Conservation (phyloP, 2,797 vertebrate species). For the Argya squamiceps region DNA sequence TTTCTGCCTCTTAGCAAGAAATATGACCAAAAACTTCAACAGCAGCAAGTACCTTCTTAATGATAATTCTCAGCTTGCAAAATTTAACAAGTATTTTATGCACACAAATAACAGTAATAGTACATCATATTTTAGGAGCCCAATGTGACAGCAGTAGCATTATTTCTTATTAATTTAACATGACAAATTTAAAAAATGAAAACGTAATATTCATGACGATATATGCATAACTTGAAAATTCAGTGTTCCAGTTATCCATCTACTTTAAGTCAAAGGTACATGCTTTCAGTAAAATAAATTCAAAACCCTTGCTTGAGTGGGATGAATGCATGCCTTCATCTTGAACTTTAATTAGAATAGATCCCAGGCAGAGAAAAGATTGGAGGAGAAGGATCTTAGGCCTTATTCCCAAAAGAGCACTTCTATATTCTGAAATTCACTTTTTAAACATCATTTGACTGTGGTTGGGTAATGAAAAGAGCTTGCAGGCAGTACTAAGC, state of each 20-base stretch:
- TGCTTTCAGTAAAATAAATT: neutral
- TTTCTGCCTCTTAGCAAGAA: neutral
- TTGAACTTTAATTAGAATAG: neutral
- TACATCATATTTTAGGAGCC: neutral
- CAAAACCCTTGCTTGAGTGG: neutral
- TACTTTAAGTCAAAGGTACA: neutral
- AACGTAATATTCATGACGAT: neutral
- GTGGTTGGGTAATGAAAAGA: accelerated
- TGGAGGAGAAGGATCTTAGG: neutral
- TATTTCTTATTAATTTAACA: neutral
- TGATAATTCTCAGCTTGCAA: neutral
- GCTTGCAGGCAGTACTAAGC: neutral
- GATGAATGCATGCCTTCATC: neutral
- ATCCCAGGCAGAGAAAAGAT: neutral
- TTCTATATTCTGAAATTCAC: neutral
- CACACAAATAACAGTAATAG: neutral
- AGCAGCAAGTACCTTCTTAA: neutral
- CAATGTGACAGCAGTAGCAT: neutral
- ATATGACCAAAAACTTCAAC: neutral
- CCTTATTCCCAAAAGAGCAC: neutral
- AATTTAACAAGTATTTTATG: neutral
- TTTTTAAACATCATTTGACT: neutral
- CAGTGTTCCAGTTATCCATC: neutral
- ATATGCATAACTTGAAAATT: neutral
- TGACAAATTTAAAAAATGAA: neutral